phyloP scores from a whole-genome alignment of 2,797 vertebrate species.

The Urocyon cinereoargenteus region DNA sequence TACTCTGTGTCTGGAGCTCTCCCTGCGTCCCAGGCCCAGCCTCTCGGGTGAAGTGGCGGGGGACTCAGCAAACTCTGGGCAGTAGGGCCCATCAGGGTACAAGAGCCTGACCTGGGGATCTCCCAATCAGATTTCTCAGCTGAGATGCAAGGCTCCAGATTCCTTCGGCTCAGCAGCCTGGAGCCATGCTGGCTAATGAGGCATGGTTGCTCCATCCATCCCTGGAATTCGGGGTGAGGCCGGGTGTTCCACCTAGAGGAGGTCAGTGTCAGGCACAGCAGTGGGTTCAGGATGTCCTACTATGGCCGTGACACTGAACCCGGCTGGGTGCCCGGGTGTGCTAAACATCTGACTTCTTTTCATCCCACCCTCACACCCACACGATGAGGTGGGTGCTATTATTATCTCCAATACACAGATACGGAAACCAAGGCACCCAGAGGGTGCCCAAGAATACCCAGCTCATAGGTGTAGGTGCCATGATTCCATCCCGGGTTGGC shows the following conservation, averaged over 20 bases:
- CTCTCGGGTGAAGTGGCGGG: rapidly evolving
- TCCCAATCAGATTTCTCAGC: neutral
- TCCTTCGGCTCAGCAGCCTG: neutral
- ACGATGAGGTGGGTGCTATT: neutral
- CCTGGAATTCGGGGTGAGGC: neutral
- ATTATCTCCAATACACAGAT: neutral
- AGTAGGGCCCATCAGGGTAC: neutral
- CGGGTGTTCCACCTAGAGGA: rapidly evolving
- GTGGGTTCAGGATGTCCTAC: rapidly evolving
- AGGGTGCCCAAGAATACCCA: neutral
- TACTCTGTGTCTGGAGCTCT: neutral
- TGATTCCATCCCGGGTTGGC: neutral
- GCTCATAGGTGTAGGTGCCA: neutral
- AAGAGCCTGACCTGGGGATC: neutral
- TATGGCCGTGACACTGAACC: rapidly evolving
- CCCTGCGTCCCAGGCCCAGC: neutral
- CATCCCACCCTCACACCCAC: neutral
- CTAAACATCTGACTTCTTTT: neutral
- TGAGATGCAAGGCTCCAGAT: neutral
- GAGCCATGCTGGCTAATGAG: neutral
- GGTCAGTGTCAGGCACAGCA: neutral
- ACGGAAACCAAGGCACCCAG: neutral
- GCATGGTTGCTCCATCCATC: neutral
- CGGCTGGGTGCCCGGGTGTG: neutral
- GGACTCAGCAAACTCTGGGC: neutral